Evolutionary conservation across 2,113 vertebrate species (phyloP).

Genomic region (Eonycteris spelaea): DNA sequence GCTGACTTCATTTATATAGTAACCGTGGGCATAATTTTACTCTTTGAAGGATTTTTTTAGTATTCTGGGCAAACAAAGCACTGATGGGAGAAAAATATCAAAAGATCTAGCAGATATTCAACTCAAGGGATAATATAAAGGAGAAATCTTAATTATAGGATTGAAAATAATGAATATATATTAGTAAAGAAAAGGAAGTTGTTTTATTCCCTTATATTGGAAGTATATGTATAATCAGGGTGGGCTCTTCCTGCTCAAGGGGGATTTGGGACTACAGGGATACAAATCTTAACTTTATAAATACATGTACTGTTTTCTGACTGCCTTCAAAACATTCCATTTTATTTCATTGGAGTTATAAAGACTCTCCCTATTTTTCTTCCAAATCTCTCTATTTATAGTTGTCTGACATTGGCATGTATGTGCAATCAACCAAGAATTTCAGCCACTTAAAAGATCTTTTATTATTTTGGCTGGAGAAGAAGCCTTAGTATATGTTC

Average conservation of each 20-base stretch:
- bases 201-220: background rate
- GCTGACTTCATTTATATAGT: constrained; percentile 46
- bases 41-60: constrained; percentile 55
- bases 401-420: constrained; percentile 62
- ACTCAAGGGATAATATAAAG: constrained; percentile 10
- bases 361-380: constrained; percentile 57
- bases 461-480: constrained; percentile 72
- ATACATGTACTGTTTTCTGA: constrained; percentile 48
- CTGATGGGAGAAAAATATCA: background rate
- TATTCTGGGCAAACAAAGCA: constrained; percentile 52
- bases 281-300: constrained; percentile 61
- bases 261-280: constrained; percentile 17
- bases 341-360: constrained; percentile 54
- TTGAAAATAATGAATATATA: constrained; percentile 9
- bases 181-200: constrained; percentile 35
- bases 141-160: constrained; percentile 33
- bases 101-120: constrained; percentile 17
- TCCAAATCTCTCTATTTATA: constrained; percentile 72
- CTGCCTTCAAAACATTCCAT: constrained; percentile 48
- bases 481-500: constrained; percentile 43
- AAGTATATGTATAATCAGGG: background rate
- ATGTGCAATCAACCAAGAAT: constrained; percentile 72
- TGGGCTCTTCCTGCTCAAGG: background rate
- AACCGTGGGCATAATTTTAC: constrained; percentile 38
- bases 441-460: constrained; percentile 70